Base-by-base conservation (phyloP, 2,888 invertebrate genomes). In the Andricus quercusramuli region DNA sequence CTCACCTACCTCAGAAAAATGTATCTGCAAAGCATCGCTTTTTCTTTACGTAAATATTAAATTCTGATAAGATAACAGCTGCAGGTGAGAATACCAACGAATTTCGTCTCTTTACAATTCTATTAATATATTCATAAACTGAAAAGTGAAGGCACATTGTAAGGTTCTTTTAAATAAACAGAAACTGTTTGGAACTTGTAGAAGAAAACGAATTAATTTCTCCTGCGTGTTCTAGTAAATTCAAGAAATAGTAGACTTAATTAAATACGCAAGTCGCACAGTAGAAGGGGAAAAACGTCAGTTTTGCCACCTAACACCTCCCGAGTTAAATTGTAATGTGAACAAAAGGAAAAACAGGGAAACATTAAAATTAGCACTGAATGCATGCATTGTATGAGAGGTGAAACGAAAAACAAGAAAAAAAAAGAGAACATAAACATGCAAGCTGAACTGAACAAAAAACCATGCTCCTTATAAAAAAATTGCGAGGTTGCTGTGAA, bases 261-360 rank as follows among this genome's bases (percentile, higher is more conserved):
- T 62, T 62, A 62, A 62, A 22, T 22, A 25, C 6, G n/a, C 3
- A 25, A 29, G 25, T 62, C 15, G 22, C 15, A 62, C 15, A 62
- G 62, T 15, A 25, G 6, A 62, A 65, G 17, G 47, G 51, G 17
- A 47, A 70, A 15, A 29, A 17, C 15, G 44, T 47, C n/a, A 76
- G 29, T 37, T 81, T 74, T 70, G 83, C 82, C 87, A 87, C 86
- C 86, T 83, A 85, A 88, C 87, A 88, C 88, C 88, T 87, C 88
- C 87, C 87, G 85, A 81, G 84, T 59, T 62, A 70, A 64, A 32
- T 41, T 41, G 6, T n/a, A 67, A 47, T 56, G 37, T 25, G 20
- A 25, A n/a, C 32, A 51, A 32, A 37, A 56, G 59, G 65, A 59
- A 70, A 79, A 64, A 13, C 29, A 74, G 20, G 67, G 56, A 47